These are phyloP conservation scores for Mesoligia furuncula DNA, from an alignment of 2,888 invertebrate species.

Conservation along the genomic window DNA sequence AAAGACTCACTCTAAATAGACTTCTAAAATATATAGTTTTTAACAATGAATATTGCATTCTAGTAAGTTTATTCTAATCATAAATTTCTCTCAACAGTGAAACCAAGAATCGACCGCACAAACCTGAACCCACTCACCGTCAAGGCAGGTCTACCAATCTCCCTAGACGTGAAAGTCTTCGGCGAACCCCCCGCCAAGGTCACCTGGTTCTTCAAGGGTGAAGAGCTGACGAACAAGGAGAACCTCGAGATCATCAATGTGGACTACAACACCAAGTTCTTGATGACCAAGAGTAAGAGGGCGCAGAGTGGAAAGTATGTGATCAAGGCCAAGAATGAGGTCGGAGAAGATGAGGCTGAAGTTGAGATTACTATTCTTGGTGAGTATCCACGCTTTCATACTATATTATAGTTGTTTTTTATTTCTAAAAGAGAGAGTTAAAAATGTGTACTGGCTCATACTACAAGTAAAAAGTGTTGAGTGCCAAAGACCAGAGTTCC, in stretches of 20 bases:
- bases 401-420: neutral
- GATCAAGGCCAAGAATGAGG: slow-evolving; percentile 97
- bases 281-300: slow-evolving; percentile 95
- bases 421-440: neutral
- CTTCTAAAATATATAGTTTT: no score
- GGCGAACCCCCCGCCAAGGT: slow-evolving; percentile 98
- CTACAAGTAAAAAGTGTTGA: neutral
- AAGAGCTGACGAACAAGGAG: slow-evolving; percentile 91
- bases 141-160: slow-evolving; percentile 96
- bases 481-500: no score
- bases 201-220: slow-evolving; percentile 96
- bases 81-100: slow-evolving; percentile 91
- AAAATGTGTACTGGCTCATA: neutral
- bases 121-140: slow-evolving; percentile 95
- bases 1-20: no score
- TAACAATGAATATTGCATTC: no score
- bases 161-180: slow-evolving; percentile 96
- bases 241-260: slow-evolving; percentile 94
- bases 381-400: slow-evolving; percentile 68
- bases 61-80: no score
- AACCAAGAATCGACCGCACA: slow-evolving; percentile 98
- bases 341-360: slow-evolving; percentile 97
- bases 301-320: slow-evolving; percentile 96
- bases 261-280: slow-evolving; percentile 97
- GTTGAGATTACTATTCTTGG: slow-evolving; percentile 96